A percentile compares a stretch with the other conserved stretches of the same genome.
These are phyloP conservation scores for Philonicus albiceps DNA, from an alignment of 2,888 invertebrate genomes.

Conservation along the genomic window DNA sequence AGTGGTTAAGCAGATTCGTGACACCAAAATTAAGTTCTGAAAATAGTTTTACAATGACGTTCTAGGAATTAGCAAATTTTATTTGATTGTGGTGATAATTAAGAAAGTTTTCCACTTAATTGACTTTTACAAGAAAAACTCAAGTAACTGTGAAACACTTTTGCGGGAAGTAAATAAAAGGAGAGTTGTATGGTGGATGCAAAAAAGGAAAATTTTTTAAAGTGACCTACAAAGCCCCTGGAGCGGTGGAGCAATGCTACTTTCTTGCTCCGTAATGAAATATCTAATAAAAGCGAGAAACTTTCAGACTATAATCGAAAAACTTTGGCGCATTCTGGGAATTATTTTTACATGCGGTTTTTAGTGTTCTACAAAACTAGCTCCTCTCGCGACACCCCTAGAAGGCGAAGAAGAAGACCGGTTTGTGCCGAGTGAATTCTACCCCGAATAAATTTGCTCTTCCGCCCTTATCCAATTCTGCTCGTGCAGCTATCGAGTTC, in stretches of 20 bases:
- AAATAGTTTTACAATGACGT: background rate
- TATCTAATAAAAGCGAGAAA: background rate
- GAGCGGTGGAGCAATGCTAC: background rate
- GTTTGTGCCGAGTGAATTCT: background rate
- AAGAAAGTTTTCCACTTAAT: background rate
- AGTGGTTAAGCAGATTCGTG: background rate
- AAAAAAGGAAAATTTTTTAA: background rate
- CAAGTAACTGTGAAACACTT: background rate
- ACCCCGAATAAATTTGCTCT: background rate
- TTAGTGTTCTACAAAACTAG: constrained; percentile 1
- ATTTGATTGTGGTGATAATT: background rate
- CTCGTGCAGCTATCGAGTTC: background rate
- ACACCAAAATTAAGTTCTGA: background rate
- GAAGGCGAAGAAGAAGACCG: background rate
- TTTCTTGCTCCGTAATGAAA: background rate
- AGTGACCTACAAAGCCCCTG: background rate
- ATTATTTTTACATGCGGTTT: constrained; percentile 15
- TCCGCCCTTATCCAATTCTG: background rate
- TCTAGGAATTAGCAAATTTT: background rate
- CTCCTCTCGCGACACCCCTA: background rate
- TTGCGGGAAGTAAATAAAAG: background rate
- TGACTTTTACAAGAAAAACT: background rate
- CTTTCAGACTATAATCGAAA: constrained; percentile 2
- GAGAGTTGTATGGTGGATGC: background rate
- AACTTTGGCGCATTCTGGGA: background rate